A percentile compares a stretch with the other conserved stretches of the same genome.
Conservation (phyloP, 2,113 vertebrate genomes). For the Athene noctua region DNA sequence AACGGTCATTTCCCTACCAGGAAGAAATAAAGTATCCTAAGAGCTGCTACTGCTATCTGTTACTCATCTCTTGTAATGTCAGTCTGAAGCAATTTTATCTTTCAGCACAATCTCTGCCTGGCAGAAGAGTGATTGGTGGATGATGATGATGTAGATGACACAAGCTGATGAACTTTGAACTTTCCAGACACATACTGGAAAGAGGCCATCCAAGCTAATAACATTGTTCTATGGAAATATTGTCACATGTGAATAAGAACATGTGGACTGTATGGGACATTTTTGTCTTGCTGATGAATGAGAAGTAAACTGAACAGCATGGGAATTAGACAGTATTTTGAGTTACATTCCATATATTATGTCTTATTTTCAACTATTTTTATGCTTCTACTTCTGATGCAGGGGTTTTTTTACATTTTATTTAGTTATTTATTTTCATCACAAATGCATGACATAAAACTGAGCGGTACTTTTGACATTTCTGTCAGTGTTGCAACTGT, state of each 20-base stretch:
- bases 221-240: background rate
- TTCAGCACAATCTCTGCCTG: conserved; percentile 21
- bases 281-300: background rate
- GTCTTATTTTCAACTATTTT: background rate
- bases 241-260: background rate
- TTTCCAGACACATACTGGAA: background rate
- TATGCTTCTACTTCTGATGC: background rate
- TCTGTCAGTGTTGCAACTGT: background rate
- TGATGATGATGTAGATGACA: conserved; percentile 42
- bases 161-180: background rate
- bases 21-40: conserved; percentile 33
- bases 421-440: background rate
- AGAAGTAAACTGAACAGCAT: background rate
- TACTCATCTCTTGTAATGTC: conserved; percentile 24
- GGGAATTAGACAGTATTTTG: background rate
- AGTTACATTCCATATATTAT: background rate
- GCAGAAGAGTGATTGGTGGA: conserved; percentile 46
- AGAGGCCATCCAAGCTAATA: background rate
- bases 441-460: background rate
- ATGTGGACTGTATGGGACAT: background rate
- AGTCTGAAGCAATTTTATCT: conserved; percentile 42
- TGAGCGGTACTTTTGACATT: background rate
- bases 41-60: background rate
- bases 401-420: background rate
- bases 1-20: conserved; percentile 33